Evolutionary conservation across 2,797 vertebrate species (phyloP).

Genomic region (Pantherophis vulpinus): DNA sequence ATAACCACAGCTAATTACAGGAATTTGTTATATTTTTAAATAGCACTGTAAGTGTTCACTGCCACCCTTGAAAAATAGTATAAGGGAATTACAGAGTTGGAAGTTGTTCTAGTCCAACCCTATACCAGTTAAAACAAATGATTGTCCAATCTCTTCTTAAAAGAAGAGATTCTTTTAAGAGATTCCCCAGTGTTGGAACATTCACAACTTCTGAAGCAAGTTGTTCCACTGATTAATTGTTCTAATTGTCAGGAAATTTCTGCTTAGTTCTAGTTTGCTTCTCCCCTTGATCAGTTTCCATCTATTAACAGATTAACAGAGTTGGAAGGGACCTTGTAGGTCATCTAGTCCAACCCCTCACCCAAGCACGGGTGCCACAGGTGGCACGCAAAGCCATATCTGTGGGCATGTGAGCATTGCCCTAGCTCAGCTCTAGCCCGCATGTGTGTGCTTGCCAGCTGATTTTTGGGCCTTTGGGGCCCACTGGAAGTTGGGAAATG

Average conservation of each 20-base stretch:
- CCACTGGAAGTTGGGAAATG: no score
- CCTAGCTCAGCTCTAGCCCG: no score
- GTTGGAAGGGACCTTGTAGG: no score
- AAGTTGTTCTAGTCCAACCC: neutral
- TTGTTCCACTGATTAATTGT: neutral
- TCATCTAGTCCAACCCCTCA: no score
- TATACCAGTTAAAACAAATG: neutral
- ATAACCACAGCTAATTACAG: neutral
- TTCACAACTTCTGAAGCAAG: neutral
- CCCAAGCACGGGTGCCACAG: no score
- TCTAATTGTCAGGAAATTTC: neutral
- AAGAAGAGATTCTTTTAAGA: no score
- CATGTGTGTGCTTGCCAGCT: no score
- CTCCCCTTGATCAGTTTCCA: neutral
- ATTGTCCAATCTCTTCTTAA: neutral
- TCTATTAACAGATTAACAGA: neutral
- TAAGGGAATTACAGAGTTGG: neutral
- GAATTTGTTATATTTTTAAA: neutral
- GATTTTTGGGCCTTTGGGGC: no score
- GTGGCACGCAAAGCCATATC: no score
- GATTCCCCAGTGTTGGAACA: neutral
- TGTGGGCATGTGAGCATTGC: no score
- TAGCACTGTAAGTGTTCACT: neutral
- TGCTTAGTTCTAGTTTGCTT: neutral
- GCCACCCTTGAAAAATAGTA: neutral